Base-by-base conservation (phyloP, 2,113 vertebrate species). In the Gopherus evgoodei region DNA sequence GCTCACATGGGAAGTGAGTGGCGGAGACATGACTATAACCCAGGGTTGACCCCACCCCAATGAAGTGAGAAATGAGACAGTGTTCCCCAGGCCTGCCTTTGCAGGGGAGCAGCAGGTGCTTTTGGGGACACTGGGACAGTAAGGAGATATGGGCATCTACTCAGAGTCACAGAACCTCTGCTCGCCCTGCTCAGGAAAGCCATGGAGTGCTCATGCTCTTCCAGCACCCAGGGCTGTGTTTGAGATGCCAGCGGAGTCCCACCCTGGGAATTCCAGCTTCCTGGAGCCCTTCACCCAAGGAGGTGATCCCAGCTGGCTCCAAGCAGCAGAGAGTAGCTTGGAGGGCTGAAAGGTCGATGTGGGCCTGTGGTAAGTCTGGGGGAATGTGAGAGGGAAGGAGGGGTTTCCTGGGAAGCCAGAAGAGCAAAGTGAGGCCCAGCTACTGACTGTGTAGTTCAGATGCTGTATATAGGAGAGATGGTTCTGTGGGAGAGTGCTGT, bases 381-480 rank as follows among this genome's bases (percentile, higher is more conserved):
- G 54, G 72, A 91, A 83, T 35, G 1, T 1, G 24, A 90, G 87
- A 76, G 94, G 27, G 31, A 96, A 69, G 54, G n/a, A 8, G 21
- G 19, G 44, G 1, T 53, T 89, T 93, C 38, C 82, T 29, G 75
- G 80, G 75, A 92, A 56, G 83, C 29, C n/a, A 12, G 25, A 87
- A 87, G 25, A 11, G 57, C 82, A 91, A 91, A 90, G 47, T 3
- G 86, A 89, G 93, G n/a, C 4, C 91, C 69, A 31, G 87, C 35
- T 62, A 82, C 35, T 31, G 54, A 17, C 84, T 84, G 38, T 11
- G 1, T 78, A 56, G 52, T 5, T 16, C 72, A 89, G 90, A 59
- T 44, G 54, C 31, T 85, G 85, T 93, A 93, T 94, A 92, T 94
- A 83, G 56, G 86, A 93, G 93, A 86, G 85, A 90, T 80, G 88